These are phyloP conservation scores for Pseudolaguvia tuberculata DNA, from an alignment of 2,113 vertebrate species.

Conservation along the genomic window DNA sequence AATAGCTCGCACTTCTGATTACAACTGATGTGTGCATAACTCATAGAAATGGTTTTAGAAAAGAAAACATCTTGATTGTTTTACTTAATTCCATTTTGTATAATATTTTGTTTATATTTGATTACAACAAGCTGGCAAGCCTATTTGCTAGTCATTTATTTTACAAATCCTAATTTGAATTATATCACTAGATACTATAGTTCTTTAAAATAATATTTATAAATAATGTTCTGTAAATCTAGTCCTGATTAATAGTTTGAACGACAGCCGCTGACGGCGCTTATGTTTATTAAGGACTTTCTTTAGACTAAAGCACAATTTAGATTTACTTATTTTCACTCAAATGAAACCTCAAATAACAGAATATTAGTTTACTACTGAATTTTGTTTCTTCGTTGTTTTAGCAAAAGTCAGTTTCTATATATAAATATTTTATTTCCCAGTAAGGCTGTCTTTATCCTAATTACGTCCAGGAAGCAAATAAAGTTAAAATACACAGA, in stretches of 20 bases:
- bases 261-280: slow-evolving; percentile 43
- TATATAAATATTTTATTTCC: slow-evolving; percentile 16
- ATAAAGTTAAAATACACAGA: not conserved
- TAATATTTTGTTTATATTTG: not conserved
- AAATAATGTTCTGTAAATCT: not conserved
- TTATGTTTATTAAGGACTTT: slow-evolving; percentile 48
- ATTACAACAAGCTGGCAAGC: not conserved
- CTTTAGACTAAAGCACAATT: slow-evolving; percentile 37
- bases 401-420: slow-evolving; percentile 10
- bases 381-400: not conserved
- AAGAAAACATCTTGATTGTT: not conserved
- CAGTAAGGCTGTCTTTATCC: not conserved
- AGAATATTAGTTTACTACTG: slow-evolving; percentile 24
- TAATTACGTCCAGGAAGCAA: not conserved
- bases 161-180: too few relatives aligned
- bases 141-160: not conserved
- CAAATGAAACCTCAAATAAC: slow-evolving; percentile 56
- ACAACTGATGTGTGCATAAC: slow-evolving; percentile 7
- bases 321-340: slow-evolving; percentile 2
- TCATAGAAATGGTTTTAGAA: not conserved
- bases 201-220: not conserved
- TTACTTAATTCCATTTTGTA: not conserved
- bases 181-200: too few relatives aligned
- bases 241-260: slow-evolving; percentile 46
- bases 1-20: not conserved